These are phyloP conservation scores for Ceramica pisi DNA, from an alignment of 2,888 invertebrate species.

Conservation along the genomic window DNA sequence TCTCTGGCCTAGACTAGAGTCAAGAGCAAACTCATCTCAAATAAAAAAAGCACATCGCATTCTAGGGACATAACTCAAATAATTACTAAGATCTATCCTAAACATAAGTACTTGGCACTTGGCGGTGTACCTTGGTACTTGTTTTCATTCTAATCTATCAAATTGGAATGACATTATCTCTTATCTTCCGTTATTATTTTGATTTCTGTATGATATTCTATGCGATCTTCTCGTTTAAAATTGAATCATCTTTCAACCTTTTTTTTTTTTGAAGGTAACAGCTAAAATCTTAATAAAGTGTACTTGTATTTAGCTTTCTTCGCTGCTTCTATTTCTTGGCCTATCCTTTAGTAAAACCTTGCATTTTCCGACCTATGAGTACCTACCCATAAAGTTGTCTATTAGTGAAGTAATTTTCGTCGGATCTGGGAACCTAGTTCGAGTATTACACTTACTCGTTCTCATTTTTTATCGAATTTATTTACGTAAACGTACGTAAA, in stretches of 20 bases:
- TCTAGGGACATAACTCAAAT: constrained; percentile 13
- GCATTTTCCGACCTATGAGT: too few species aligned
- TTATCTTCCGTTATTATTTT: neutral
- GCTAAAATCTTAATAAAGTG: too few species aligned
- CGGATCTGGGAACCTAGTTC: too few species aligned
- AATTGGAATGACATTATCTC: neutral
- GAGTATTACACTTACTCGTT: too few species aligned
- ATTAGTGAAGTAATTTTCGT: too few species aligned
- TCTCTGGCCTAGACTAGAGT: too few species aligned
- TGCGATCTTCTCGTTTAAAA: neutral
- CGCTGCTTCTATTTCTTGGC: neutral
- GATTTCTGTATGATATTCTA: too few species aligned
- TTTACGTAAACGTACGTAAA: too few species aligned
- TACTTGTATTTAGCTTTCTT: neutral
- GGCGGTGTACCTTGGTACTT: neutral
- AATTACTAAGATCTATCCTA: constrained; percentile 15
- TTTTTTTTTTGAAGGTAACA: too few species aligned
- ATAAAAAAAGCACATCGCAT: neutral
- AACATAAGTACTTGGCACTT: neutral
- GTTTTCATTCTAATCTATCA: neutral
- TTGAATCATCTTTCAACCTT: neutral
- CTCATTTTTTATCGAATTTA: too few species aligned
- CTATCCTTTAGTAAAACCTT: neutral
- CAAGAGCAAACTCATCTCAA: too few species aligned
- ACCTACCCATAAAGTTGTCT: too few species aligned